Evolutionary conservation across 1,140 invertebrate species (phyloP), one percentile per base, ranked within the genome.

Genomic region (Sitophilus oryzae): DNA sequence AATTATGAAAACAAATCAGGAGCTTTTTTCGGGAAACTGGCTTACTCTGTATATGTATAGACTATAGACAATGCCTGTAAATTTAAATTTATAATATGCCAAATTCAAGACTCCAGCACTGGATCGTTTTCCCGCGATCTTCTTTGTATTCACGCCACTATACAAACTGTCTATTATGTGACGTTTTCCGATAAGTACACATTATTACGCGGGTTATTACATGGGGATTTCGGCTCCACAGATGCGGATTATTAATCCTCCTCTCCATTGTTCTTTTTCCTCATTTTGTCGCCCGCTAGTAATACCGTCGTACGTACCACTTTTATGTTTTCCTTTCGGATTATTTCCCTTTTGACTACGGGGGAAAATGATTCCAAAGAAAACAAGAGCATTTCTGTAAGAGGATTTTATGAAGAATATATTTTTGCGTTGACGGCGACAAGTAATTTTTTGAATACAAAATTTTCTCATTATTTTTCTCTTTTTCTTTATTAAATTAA

Each of bases 121-220:
- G 40, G 3, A 42, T 42, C 40, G 21, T 42, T 42, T 42, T 21
- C 40, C n/a, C 40, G 11, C 19, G 21, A n/a, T 20, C 21, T 18
- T 30, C 23, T 46, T 46, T 46, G 44, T 46, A 46, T 30, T 23
- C 22, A 19, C 44, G 19, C n/a, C 42, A 46, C 44, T 46, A 46
- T 46, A 46, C 44, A 46, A 46, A 46, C 44, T 14, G 23, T 46
- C 44, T 30, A 46, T 46, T 46, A 46, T 20, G 44, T 23, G 44
- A 22, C 15, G n/a, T 14, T 46, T 46, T 14, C 23, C 44, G 44
- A 46, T 37, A 55, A 55, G 52, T 55, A 55, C 52, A 55, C 44
- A 55, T 47, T 55, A 55, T 55, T 55, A 55, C 52, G 43, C 22
- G n/a, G 34, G 52, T 55, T 47, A 55, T 55, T 47, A 41, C 44